Evolutionary conservation across 2,113 vertebrate genomes (phyloP), one percentile per base, ranked within the genome.

Genomic region (Potamarius usumacintae): DNA sequence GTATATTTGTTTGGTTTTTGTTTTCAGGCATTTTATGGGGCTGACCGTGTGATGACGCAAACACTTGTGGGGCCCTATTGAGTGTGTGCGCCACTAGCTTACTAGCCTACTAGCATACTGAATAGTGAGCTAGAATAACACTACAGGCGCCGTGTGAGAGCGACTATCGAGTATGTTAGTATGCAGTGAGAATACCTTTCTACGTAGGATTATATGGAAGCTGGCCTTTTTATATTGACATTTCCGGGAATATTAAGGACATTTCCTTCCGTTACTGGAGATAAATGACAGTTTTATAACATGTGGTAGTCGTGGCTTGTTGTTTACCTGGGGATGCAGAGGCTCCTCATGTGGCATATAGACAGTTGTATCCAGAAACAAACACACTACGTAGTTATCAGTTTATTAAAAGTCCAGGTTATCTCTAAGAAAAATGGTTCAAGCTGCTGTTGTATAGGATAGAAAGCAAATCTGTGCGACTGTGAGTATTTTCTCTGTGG

Each of bases 11-110:
- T 3, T 74, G 27, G 1, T 5, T 12, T 81, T 82, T 82, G 22
- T 52, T 12, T 48, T 82, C 86, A 82, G 86, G 86, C 86, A 82
- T 7, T 25, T 18, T 2, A 5, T 53, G 9, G 53, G 79, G 6
- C 67, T 52, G 12, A 34, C 65, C 34, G 5, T 7, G n/a, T 71
- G 63, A 60, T 72, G 79, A 74, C 79, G 79, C 67, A 30, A 25
- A 22, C 52, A 14, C 48, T 0, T 25, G 17, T 12, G 2, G 2
- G 27, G 9, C 25, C n/a, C 27, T 27, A 9, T 7, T 0, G 22
- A 12, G 42, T 67, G 25, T 4, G 2, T 63, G 62, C 22, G 9
- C 7, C n/a, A 17, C 42, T 3, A 4, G 42, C 42, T 42, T 42
- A 4, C 42, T 15, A 42, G 25, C 22, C 8, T 55, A 4, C 42